Evolutionary conservation across 2,113 vertebrate species (phyloP).

Genomic region (Lontra canadensis): DNA sequence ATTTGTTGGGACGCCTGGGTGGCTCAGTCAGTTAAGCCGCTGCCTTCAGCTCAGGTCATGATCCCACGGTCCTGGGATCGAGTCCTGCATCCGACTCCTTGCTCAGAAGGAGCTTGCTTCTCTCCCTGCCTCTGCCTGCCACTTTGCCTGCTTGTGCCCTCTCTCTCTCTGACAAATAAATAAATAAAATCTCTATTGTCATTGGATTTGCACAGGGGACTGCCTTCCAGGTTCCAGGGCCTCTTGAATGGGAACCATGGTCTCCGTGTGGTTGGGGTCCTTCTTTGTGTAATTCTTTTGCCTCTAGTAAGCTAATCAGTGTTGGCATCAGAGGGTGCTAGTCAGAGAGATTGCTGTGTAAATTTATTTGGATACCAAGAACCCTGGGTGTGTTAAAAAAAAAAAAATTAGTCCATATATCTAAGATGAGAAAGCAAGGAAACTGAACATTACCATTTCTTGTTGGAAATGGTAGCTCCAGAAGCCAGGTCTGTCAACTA

Average conservation of each 20-base stretch:
- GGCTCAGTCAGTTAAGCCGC: too few species aligned
- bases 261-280: too few species aligned
- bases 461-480: not conserved
- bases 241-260: not conserved
- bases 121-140: too few species aligned
- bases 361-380: slow-evolving; percentile 41
- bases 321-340: not conserved
- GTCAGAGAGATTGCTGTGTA: not conserved
- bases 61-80: too few species aligned
- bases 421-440: slow-evolving; percentile 40
- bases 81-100: too few species aligned
- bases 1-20: too few species aligned
- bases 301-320: not conserved
- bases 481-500: not conserved
- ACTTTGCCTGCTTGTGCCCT: too few species aligned
- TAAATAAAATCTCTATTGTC: not conserved
- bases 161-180: too few species aligned
- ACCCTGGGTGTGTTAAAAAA: not conserved
- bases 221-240: not conserved
- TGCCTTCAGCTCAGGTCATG: too few species aligned
- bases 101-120: too few species aligned
- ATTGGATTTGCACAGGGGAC: not conserved
- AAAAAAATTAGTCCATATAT: not conserved
- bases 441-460: not conserved
- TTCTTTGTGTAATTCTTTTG: not conserved